Base-by-base conservation (phyloP, 1,140 invertebrate species). In the Wiebesia pumilae region DNA sequence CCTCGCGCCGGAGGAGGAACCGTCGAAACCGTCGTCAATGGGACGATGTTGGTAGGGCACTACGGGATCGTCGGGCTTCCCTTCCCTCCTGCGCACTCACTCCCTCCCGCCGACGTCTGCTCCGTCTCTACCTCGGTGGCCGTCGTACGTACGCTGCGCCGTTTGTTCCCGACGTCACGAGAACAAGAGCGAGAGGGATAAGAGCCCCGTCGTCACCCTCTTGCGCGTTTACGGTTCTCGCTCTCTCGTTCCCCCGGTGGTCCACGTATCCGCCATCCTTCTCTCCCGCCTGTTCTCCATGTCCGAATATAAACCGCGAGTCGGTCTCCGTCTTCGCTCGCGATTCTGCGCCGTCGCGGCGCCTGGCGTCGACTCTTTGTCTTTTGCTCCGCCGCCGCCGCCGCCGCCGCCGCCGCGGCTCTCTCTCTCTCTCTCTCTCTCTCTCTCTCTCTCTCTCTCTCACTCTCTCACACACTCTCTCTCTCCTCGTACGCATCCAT, bases 281-380 rank as follows among this genome's bases (percentile, higher is more conserved):
- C 21, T 58, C 33, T 62, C n/a, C 19, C 14, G 71, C 21, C 38
- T n/a, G 24, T 10, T 75, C 40, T 7, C 71, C 6, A 38, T 77
- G 35, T 77, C 16, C 24, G 43, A 71, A 35, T 83, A 73, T 75
- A 73, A 83, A 73, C 47, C 24, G 51, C 33, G n/a, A 77, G 65
- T 78, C 43, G 30, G 16, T 85, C 78, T 85, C 51, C 78, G 78
- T 85, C 87, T 67, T 65, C 78, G 84, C 80, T 88, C 51, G 78
- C 85, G 91, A 90, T 90, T 89, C 91, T 92, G 91, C 91, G 91
- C 90, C 88, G 90, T 89, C 88, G 88, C 85, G 47, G 38, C 73
- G 83, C 78, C 33, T 84, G 71, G 71, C 82, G 83, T 67, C 83
- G 83, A 43, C 33, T 75, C 83, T 65, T 78, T 84, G 54, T 80